phyloP scores from a whole-genome alignment of 2,797 vertebrate genomes.

The Tokudaia muenninki region DNA sequence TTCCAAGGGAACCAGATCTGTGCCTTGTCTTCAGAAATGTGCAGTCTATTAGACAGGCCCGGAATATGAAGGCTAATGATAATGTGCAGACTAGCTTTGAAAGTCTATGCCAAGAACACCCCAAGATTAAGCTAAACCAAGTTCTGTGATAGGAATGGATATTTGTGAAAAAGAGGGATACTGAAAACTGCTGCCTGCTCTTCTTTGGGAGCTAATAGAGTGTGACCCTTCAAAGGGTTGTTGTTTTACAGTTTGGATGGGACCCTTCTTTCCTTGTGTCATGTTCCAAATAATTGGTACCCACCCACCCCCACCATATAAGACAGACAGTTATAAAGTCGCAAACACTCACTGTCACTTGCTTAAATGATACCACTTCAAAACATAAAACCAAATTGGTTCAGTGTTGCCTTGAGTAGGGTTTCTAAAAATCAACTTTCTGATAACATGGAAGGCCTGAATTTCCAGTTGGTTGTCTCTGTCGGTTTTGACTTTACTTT shows the following conservation, averaged over 20 bases:
- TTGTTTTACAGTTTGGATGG: constrained; percentile 47
- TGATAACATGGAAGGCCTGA: neutral
- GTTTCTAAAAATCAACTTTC: constrained; percentile 1
- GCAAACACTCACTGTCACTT: neutral
- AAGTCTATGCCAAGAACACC: neutral
- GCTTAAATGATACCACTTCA: constrained; percentile 1
- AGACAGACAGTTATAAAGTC: constrained; percentile 42
- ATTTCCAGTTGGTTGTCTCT: neutral
- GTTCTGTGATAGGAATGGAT: neutral
- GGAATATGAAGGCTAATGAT: neutral
- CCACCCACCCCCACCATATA: neutral
- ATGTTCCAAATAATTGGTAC: neutral
- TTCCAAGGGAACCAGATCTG: neutral
- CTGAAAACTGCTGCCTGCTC: neutral
- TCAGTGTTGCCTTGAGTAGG: constrained; percentile 12
- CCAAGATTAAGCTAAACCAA: neutral
- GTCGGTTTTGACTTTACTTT: neutral
- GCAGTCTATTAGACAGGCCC: neutral
- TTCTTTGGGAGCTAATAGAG: neutral
- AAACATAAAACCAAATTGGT: constrained; percentile 33
- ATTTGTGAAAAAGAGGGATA: neutral
- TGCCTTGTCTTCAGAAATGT: constrained; percentile 12
- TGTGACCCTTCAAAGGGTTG: neutral
- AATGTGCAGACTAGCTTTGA: neutral
- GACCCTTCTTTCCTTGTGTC: constrained; percentile 27